Percentiles rank a stretch among this genome's conserved stretches.
Conservation (phyloP, 2,113 vertebrate species). For the Syngnathus typhle region DNA sequence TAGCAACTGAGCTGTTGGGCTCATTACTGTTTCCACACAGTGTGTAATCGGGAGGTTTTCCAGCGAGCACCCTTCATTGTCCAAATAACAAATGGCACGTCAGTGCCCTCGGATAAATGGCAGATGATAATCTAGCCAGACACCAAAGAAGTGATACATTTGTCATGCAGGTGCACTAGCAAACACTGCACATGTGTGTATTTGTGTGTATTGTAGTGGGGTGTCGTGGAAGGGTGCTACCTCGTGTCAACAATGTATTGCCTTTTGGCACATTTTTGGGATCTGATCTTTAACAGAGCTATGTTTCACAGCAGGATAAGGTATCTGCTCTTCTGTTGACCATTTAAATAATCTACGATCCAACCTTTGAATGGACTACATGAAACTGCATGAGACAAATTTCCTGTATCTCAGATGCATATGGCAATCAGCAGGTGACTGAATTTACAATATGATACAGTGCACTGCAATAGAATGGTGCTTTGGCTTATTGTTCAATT, state of each 20-base stretch:
- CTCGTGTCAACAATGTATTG: constrained; percentile 19
- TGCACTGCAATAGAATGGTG: background rate
- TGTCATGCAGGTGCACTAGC: constrained; percentile 51
- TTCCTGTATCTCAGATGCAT: background rate
- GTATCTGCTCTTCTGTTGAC: constrained; percentile 1
- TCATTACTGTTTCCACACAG: constrained; percentile 58
- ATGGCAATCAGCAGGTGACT: background rate
- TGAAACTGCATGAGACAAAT: background rate
- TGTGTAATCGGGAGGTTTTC: constrained; percentile 60
- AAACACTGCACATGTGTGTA: constrained; percentile 14
- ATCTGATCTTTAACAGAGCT: constrained; percentile 11
- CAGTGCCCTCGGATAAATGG: constrained; percentile 63
- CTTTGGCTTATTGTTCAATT: background rate
- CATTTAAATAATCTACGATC: background rate
- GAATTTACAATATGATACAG: background rate
- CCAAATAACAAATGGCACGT: constrained; percentile 64
- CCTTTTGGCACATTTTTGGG: constrained; percentile 23
- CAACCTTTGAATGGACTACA: background rate
- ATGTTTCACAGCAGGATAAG: background rate
- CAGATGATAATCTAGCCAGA: constrained; percentile 62
- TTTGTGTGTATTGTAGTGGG: background rate
- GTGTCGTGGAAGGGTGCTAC: background rate
- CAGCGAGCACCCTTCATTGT: constrained; percentile 60
- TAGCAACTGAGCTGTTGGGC: constrained; percentile 62
- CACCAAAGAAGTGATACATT: constrained; percentile 58